Percentiles rank a stretch among this genome's conserved stretches.
phyloP scores from a whole-genome alignment of 2,113 vertebrate genomes.

The Phylloscopus whistleri region DNA sequence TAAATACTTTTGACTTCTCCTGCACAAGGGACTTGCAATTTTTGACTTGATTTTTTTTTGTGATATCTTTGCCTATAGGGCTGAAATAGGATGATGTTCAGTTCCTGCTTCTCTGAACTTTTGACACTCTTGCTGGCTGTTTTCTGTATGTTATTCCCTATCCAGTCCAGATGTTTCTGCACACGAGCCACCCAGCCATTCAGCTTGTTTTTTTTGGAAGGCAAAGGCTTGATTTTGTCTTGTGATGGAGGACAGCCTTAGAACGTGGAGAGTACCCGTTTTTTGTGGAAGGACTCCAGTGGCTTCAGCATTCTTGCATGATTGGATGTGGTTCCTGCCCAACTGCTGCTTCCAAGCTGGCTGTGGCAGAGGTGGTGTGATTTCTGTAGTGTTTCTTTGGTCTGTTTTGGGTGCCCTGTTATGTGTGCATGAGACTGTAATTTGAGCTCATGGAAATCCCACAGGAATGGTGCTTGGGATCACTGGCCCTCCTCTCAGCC shows the following conservation, averaged over 20 bases:
- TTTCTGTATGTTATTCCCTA: conserved; percentile 17
- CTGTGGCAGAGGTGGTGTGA: neutral
- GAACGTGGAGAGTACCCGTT: neutral
- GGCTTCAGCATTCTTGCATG: neutral
- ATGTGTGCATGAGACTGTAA: neutral
- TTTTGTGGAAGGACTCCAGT: neutral
- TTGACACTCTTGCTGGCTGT: neutral
- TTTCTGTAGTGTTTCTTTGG: neutral
- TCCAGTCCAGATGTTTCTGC: conserved; percentile 31
- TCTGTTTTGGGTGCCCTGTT: neutral
- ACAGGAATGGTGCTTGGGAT: neutral
- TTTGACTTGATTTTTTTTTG: neutral
- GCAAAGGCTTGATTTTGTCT: neutral
- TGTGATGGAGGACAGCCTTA: neutral
- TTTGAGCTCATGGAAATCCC: neutral
- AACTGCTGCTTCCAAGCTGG: neutral
- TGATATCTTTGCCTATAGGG: neutral
- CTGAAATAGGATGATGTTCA: neutral
- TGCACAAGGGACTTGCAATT: neutral
- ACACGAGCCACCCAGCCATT: neutral
- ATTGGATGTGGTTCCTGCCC: neutral
- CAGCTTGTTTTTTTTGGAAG: neutral
- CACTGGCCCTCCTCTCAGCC: neutral
- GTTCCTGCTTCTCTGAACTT: conserved; percentile 28
- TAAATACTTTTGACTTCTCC: neutral